A percentile compares a stretch with the other conserved stretches of the same genome.
Conservation (phyloP, 2,797 vertebrate genomes). For the Lagorchestes hirsutus region DNA sequence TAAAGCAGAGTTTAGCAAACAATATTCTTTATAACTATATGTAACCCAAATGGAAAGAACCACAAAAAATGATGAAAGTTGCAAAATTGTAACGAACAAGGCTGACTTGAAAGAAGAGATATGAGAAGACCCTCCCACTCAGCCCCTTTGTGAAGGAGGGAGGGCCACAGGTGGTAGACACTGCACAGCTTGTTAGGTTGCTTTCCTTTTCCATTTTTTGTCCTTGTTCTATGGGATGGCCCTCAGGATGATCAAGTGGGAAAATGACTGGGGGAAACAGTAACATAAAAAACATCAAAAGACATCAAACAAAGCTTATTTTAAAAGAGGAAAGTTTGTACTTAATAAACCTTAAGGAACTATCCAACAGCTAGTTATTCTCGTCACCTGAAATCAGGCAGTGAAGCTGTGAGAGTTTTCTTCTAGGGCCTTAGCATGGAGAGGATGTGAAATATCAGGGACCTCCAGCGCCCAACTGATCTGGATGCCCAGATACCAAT, state of each 20-base stretch:
- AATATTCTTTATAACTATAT: too few relatives aligned
- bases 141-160: neutral
- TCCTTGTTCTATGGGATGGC: too few relatives aligned
- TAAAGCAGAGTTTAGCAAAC: neutral
- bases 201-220: too few relatives aligned
- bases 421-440: neutral
- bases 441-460: neutral
- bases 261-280: neutral
- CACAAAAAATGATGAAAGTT: neutral
- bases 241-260: neutral
- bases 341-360: neutral
- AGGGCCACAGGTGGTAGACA: neutral
- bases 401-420: fast-evolving
- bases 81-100: neutral
- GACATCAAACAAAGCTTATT: neutral
- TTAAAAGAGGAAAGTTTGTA: neutral
- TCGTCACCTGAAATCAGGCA: neutral
- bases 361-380: neutral
- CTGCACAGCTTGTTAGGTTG: neutral
- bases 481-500: neutral
- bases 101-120: neutral
- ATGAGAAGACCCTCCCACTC: neutral
- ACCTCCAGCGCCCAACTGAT: neutral
- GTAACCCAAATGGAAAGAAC: neutral
- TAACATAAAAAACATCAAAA: neutral